Conservation (phyloP, 2,797 vertebrate species). For the Chelidonichthys spinosus region DNA sequence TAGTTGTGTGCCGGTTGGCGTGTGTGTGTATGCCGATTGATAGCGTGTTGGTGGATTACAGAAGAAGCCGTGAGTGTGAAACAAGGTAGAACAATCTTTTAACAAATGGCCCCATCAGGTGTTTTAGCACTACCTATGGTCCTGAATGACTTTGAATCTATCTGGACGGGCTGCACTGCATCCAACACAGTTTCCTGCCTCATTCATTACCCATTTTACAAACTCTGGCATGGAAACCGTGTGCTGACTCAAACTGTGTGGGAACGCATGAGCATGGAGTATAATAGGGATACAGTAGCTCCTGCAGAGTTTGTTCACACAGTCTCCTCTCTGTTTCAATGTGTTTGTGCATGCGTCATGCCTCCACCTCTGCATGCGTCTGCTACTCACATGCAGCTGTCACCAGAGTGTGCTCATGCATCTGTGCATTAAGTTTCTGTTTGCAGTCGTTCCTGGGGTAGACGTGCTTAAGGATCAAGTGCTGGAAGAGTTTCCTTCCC, state of each 20-base stretch:
- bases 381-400: constrained; percentile 26
- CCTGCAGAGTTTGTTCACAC: constrained; percentile 53
- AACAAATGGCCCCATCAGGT: constrained; percentile 35
- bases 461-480: not conserved
- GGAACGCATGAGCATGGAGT: constrained; percentile 46
- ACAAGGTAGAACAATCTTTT: constrained; percentile 21
- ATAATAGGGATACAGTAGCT: constrained; percentile 59
- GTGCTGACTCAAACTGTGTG: constrained; percentile 67
- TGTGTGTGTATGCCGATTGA: constrained; percentile 18
- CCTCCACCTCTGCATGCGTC: constrained; percentile 39
- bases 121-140: constrained; percentile 43
- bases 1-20: not conserved
- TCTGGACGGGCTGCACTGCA: constrained; percentile 56
- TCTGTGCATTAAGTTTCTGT: constrained; percentile 6
- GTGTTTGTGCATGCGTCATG: constrained; percentile 38
- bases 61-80: constrained; percentile 22
- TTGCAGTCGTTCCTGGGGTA: constrained; percentile 12
- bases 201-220: constrained; percentile 75
- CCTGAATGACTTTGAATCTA: constrained; percentile 48
- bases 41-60: constrained; percentile 9
- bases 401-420: not conserved
- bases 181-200: constrained; percentile 66
- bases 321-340: constrained; percentile 44
- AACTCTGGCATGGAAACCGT: constrained; percentile 64
- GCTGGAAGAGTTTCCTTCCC: constrained; percentile 28